Base-by-base conservation (phyloP, 2,113 vertebrate genomes). In the Opisthocomus hoazin region DNA sequence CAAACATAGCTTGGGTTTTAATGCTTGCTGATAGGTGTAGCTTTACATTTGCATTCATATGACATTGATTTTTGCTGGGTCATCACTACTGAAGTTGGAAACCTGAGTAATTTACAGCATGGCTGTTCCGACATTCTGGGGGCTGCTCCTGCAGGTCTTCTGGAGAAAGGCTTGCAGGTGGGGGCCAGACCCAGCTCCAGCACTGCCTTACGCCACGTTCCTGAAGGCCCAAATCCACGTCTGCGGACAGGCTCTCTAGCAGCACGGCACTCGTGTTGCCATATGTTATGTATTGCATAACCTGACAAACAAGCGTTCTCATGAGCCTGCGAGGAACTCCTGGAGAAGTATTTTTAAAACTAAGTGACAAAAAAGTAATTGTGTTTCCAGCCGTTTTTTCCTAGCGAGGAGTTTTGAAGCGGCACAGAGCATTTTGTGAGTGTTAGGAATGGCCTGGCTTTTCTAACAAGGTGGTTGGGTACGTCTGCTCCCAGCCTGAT, bases 161-260 rank as follows among this genome's bases (percentile, higher is more conserved):
- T 53, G 26, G 48, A 50, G 41, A 22, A 17, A 2, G 39, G 32
- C 22, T 46, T 2, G 5, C 15, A 2, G 39, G 5, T 18, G 46
- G 56, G 32, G 66, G 26, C 7, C 48, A 23, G 21, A 37, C 21
- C 39, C n/a, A 15, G 41, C 24, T 66, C 20, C n/a, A 39, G 18
- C 7, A 7, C 16, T 4, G 30, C 22, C 32, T 23, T 43, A 8
- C 0, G 32, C 27, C 27, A 4, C 1, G 0, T 8, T 60, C 66
- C 41, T 58, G 3, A 41, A 46, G 21, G 37, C 54, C 22, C 19
- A n/a, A 6, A 60, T 60, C n/a, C 15, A 6, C 43, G 50, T 45
- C 43, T 37, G 17, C 18, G n/a, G n/a, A n/a, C n/a, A n/a, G n/a
- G 2, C 39, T 23, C 8, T n/a, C 30, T 10, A 11, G 29, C 63